Evolutionary conservation across 2,113 vertebrate species (phyloP).

Genomic region (Sula dactylatra): DNA sequence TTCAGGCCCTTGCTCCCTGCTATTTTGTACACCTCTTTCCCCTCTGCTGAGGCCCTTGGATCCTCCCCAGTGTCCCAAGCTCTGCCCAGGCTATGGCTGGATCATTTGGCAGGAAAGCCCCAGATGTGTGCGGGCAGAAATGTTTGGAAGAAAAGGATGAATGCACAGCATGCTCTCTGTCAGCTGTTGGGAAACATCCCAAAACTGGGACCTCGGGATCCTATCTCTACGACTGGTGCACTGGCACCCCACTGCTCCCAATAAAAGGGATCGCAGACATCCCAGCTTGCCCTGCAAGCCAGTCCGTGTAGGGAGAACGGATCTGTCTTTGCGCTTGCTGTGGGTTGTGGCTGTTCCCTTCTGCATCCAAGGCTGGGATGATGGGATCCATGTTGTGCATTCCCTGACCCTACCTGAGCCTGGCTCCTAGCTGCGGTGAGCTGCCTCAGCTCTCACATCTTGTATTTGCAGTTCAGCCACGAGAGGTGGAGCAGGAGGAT

Average conservation of each 20-base stretch:
- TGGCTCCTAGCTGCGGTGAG: background rate
- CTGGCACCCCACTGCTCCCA: background rate
- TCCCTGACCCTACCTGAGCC: background rate
- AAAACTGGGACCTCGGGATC: background rate
- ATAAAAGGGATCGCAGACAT: background rate
- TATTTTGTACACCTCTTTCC: background rate
- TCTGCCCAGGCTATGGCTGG: background rate
- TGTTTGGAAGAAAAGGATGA: background rate
- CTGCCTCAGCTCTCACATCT: conserved; percentile 12
- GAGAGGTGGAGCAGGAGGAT: conserved; percentile 57
- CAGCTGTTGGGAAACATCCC: background rate
- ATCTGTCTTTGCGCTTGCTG: background rate
- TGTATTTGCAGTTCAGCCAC: conserved; percentile 75
- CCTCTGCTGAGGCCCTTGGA: background rate
- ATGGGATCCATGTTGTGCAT: background rate
- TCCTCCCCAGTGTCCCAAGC: background rate
- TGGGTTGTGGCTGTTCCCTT: background rate
- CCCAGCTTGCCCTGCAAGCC: background rate
- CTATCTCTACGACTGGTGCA: background rate
- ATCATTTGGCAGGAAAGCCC: background rate
- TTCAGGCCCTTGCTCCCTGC: background rate
- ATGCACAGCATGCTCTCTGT: background rate
- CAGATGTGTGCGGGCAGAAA: background rate
- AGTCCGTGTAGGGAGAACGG: background rate
- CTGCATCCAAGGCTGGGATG: background rate